Percentiles rank a stretch among this genome's conserved stretches.
Conservation (phyloP, 1,140 invertebrate genomes). For the Drosophila sechellia region DNA sequence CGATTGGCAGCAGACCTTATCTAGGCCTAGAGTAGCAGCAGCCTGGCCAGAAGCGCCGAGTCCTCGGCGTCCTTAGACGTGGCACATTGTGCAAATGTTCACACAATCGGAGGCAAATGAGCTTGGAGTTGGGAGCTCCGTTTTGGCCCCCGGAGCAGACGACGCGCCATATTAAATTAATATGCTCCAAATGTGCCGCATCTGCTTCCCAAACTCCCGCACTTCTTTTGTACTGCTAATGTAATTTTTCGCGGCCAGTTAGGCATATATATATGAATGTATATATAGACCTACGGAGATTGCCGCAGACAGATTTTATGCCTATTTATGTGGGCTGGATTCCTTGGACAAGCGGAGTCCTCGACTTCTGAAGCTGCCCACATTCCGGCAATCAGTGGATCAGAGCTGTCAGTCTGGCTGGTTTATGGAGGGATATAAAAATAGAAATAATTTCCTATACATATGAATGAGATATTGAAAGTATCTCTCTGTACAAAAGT, state of each 20-base stretch:
- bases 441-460: too few relatives aligned
- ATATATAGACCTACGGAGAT: constrained; percentile 16
- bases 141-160: constrained; percentile 14
- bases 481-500: too few relatives aligned
- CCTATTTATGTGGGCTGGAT: constrained; percentile 68
- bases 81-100: constrained; percentile 58
- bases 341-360: constrained; percentile 45
- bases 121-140: constrained; percentile 31
- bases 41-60: neutral
- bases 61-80: neutral
- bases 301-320: constrained; percentile 66
- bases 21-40: constrained; percentile 24
- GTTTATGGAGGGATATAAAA: neutral
- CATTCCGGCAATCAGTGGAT: neutral
- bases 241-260: constrained; percentile 58
- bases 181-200: constrained; percentile 55
- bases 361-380: constrained; percentile 38
- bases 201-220: constrained; percentile 3
- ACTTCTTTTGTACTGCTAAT: constrained; percentile 36
- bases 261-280: constrained; percentile 6
- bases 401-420: neutral
- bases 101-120: constrained; percentile 70
- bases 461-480: too few relatives aligned
- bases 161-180: constrained; percentile 55
- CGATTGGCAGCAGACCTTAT: constrained; percentile 30